A percentile compares a stretch with the other conserved stretches of the same genome.
phyloP scores from a whole-genome alignment of 2,113 vertebrate genomes.

The Falco punctatus region DNA sequence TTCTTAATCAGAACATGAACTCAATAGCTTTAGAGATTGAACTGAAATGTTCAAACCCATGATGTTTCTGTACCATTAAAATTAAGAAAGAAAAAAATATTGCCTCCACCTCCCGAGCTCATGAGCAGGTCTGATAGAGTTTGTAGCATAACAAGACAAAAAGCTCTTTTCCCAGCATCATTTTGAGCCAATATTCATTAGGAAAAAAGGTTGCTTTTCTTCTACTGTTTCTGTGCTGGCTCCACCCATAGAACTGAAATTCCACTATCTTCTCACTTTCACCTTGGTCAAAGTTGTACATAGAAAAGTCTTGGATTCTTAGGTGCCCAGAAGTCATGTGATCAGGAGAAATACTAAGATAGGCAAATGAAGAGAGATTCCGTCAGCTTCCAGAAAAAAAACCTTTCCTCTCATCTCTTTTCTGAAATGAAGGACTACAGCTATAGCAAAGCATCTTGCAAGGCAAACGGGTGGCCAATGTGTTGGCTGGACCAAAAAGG shows the following conservation, averaged over 20 bases:
- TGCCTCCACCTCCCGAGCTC: background rate
- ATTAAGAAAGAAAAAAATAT: background rate
- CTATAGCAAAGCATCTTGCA: background rate
- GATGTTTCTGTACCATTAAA: background rate
- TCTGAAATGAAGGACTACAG: background rate
- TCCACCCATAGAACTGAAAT: background rate
- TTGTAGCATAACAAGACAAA: background rate
- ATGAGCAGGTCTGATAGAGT: background rate
- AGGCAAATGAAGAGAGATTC: background rate
- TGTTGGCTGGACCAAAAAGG: constrained; percentile 45
- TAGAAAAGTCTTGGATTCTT: background rate
- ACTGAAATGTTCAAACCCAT: background rate
- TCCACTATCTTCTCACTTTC: background rate
- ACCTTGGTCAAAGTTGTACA: background rate
- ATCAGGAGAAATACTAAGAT: background rate
- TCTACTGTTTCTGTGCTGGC: background rate
- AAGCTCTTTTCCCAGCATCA: background rate
- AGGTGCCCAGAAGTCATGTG: background rate
- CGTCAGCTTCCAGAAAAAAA: background rate
- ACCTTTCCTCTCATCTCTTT: background rate
- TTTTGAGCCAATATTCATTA: background rate
- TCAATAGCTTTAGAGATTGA: background rate
- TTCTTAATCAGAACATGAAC: constrained; percentile 22
- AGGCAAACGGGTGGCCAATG: constrained; percentile 27
- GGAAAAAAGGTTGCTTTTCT: background rate